Evolutionary conservation across 2,113 vertebrate species (phyloP), one percentile per base, ranked within the genome.

Genomic region (Potamarius usumacintae): DNA sequence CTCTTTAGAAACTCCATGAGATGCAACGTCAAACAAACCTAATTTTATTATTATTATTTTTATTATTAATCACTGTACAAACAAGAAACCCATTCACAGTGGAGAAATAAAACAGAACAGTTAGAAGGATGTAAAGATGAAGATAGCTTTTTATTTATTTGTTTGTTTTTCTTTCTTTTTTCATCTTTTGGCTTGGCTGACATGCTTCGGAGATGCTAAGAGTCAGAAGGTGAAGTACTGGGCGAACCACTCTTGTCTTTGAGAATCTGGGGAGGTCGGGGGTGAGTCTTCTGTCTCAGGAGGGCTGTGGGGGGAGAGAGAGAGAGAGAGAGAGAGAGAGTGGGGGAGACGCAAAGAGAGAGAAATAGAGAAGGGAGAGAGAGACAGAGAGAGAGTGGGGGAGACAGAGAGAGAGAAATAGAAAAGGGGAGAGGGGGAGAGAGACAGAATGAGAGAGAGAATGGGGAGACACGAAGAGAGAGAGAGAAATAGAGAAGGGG

Each of bases 161-260:
- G 3, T 58, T 17, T 58, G 7, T 18, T 18, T 58, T 18, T 58
- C 22, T 62, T 88, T 58, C 67, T 55, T 90, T 90, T 86, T 88
- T 90, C 30, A 86, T 89, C 87, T 86, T 84, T 62, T 93, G 80
- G 90, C 94, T 95, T 92, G 92, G 93, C 94, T 90, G 94, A 95
- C 97, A 97, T 97, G 97, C 97, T 98, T 94, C 96, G 93, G 90
- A 94, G 91, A 89, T 92, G 95, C 91, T 83, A 93, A 93, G 93
- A 94, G 91, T 99, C 97, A 99, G 96, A 99, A 99, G 7, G 98
- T 98, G 96, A 99, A 99, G 95, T 99, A 99, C 69, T 97, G 97
- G 93, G 98, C 98, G 90, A 99, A 96, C 98, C 98, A 99, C 94
- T 99, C 98, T 95, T 99, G 98, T 92, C 97, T 97, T 82, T 99